These are phyloP conservation scores for Ptycholaimellus sp. DNA, from an alignment of 2,888 invertebrate species.

Conservation along the genomic window DNA sequence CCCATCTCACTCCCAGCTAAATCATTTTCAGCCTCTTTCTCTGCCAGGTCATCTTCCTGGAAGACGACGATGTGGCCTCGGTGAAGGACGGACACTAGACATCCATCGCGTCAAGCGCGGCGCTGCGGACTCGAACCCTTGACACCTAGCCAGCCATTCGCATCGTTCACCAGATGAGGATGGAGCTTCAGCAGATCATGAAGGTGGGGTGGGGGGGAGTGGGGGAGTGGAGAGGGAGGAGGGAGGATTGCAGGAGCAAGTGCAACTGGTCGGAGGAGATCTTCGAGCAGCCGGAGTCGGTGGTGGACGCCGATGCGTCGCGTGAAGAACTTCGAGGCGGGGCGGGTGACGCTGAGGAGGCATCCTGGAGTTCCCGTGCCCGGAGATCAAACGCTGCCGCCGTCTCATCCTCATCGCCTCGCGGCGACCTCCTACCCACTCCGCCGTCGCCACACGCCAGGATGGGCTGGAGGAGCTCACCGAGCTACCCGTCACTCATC, in stretches of 20 bases:
- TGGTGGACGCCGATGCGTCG: slow-evolving; percentile 93
- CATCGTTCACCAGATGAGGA: slow-evolving; percentile 79
- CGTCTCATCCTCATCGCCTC: slow-evolving; percentile 90
- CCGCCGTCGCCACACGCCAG: slow-evolving; percentile 70
- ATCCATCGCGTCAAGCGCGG: slow-evolving; percentile 69
- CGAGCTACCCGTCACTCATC: slow-evolving; percentile 97
- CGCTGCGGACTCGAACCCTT: slow-evolving; percentile 37
- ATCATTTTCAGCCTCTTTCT: too few relatives aligned
- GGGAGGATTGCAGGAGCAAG: slow-evolving; percentile 81
- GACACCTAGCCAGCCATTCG: slow-evolving; percentile 40
- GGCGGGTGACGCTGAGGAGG: slow-evolving; percentile 67
- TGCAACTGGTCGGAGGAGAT: slow-evolving; percentile 99
- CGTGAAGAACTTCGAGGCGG: slow-evolving; percentile 59
- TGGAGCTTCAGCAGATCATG: slow-evolving; percentile 98
- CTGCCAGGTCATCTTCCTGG: slow-evolving; percentile 87
- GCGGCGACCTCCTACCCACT: slow-evolving; percentile 94
- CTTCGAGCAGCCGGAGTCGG: slow-evolving; percentile 96
- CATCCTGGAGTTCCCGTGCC: slow-evolving; percentile 62
- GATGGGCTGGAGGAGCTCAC: slow-evolving; percentile 88
- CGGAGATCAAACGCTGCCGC: slow-evolving; percentile 84
- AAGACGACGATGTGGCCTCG: slow-evolving; percentile 49
- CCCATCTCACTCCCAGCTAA: too few relatives aligned
- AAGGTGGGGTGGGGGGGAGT: too few relatives aligned
- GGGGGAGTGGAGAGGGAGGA: too few relatives aligned
- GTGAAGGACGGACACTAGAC: slow-evolving; percentile 70